Evolutionary conservation across 2,113 vertebrate genomes (phyloP).

Genomic region (Turdus rufiventris): DNA sequence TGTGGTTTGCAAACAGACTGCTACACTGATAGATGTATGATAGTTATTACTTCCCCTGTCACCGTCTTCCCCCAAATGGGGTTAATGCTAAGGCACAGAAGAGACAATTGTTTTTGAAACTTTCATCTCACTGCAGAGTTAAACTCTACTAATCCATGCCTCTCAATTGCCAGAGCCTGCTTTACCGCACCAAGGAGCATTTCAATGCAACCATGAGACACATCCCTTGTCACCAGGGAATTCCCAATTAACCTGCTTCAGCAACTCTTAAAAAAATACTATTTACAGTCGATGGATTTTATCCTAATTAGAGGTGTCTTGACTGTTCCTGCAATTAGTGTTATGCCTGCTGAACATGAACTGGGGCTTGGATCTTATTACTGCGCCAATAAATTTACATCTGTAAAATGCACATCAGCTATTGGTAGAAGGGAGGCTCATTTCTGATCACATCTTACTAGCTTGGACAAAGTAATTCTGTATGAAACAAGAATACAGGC

Average conservation of each 20-base stretch:
- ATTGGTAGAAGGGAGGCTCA: background rate
- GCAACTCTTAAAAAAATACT: background rate
- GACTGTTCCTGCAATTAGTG: background rate
- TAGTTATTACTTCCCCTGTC: background rate
- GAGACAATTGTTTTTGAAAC: background rate
- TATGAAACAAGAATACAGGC: background rate
- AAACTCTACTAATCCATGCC: background rate
- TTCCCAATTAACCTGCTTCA: constrained; percentile 6
- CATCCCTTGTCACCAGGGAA: background rate
- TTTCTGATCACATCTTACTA: background rate
- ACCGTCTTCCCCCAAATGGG: background rate
- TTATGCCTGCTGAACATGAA: background rate
- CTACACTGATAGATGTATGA: background rate
- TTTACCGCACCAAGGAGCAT: background rate
- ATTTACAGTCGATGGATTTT: background rate
- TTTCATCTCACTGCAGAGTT: background rate
- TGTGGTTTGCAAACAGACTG: background rate
- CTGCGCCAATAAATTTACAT: background rate
- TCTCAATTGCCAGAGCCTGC: background rate
- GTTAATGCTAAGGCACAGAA: background rate
- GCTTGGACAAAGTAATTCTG: background rate
- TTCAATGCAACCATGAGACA: background rate
- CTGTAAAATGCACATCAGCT: background rate
- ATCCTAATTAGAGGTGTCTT: constrained; percentile 17
- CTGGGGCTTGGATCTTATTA: background rate